phyloP scores from a whole-genome alignment of 2,797 vertebrate species.

The Spinibarbus caldwelli region DNA sequence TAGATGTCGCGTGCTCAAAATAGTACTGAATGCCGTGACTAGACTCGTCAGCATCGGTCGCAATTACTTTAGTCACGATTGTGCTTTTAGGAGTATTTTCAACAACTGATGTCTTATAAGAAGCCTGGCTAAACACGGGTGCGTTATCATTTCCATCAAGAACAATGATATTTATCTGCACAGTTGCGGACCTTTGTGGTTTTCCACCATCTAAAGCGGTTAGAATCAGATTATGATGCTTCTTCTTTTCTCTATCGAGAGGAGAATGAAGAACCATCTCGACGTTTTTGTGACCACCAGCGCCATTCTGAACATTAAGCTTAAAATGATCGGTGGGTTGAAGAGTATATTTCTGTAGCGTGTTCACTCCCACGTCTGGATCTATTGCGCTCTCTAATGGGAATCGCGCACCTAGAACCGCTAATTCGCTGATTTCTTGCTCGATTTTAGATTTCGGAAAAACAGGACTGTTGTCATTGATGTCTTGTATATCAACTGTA shows the following conservation, averaged over 20 bases:
- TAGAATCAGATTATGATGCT: conserved; percentile 43
- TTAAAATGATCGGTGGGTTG: conserved; percentile 56
- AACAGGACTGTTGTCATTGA: conserved; percentile 74
- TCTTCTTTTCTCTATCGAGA: conserved; percentile 53
- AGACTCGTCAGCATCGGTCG: conserved; percentile 67
- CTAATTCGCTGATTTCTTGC: conserved; percentile 67
- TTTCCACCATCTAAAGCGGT: conserved; percentile 62
- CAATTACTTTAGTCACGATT: conserved; percentile 37
- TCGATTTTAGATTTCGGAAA: conserved; percentile 68
- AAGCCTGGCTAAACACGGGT: background rate
- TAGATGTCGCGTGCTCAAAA: conserved; percentile 70
- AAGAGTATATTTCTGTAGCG: conserved; percentile 54
- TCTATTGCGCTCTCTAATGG: conserved; percentile 65
- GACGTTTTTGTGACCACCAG: conserved; percentile 51
- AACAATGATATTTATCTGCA: conserved; percentile 54
- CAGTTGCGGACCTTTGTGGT: conserved; percentile 56
- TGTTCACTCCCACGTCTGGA: conserved; percentile 63
- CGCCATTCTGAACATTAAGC: conserved; percentile 42
- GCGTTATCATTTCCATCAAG: conserved; percentile 57
- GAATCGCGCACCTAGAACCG: conserved; percentile 63
- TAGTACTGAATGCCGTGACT: conserved; percentile 72
- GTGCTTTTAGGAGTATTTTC: conserved; percentile 57
- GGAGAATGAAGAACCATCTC: conserved; percentile 59
- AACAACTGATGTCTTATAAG: conserved; percentile 51
- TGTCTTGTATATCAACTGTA: conserved; percentile 72